Base-by-base conservation (phyloP, 2,113 vertebrate genomes). In the Elephantulus edwardii region DNA sequence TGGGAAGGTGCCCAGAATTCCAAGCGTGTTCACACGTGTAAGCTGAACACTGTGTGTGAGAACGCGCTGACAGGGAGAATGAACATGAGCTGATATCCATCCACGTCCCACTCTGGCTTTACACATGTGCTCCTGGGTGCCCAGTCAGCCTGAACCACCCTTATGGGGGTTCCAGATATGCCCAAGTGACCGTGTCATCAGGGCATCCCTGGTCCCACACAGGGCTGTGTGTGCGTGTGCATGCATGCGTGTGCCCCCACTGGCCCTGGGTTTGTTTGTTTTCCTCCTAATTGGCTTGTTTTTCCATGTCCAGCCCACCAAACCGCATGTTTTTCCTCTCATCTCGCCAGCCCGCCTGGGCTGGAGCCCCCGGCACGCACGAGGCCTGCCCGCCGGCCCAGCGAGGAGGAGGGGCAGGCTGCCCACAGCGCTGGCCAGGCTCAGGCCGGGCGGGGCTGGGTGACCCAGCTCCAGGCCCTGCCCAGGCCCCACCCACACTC, bases 271-370 rank as follows among this genome's bases (percentile, higher is more conserved):
- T 92, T 96, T 97, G 97, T 97, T 98, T 98, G 98, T 97, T 97
- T 98, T 97, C 96, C 95, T 97, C 95, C 95, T 97, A 97, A 98
- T 97, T 97, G 97, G 95, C 97, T 97, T 97, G 96, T 97, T 97
- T 98, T 97, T 97, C 97, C 98, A 97, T 98, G 97, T 97, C 76
- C 95, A 97, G 97, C 97, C 97, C 5, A 97, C 97, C 97, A 97
- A 97, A 98, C 96, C 96, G 95, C 98, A 97, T 97, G 97, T 97
- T 97, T 97, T 97, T 96, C 97, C 96, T 96, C 96, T 97, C 96
- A 91, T 96, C 93, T 96, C 83, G 96, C 97, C 97, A 98, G 97
- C 96, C 92, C 0, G 95, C 96, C 91, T 95, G 96, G 96, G 97
- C 97, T 72, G 93, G 91, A 96, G 95, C 95, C 95, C 96, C 95